phyloP scores from a whole-genome alignment of 2,797 vertebrate species.

The Coregonus ussuriensis region DNA sequence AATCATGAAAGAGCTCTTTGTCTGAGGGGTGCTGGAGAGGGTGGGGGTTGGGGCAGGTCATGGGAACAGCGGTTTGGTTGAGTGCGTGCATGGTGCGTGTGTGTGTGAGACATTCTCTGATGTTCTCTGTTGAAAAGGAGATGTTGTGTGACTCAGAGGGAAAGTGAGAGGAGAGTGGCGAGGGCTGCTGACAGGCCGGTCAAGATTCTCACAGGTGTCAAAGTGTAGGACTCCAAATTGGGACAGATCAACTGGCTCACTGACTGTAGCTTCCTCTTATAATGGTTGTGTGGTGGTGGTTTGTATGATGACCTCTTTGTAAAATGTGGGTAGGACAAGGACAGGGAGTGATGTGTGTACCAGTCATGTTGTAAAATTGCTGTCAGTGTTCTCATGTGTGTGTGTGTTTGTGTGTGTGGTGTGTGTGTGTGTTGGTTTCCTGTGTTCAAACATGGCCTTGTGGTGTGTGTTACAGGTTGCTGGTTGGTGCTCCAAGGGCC shows the following conservation, averaged over 20 bases:
- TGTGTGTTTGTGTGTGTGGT: not conserved
- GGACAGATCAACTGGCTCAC: not conserved
- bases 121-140: not conserved
- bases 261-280: not conserved
- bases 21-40: conserved; percentile 23
- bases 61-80: conserved; percentile 45
- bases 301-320: not conserved
- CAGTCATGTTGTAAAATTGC: not conserved
- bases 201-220: not conserved
- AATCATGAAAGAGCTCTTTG: conserved; percentile 64
- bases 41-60: conserved; percentile 31
- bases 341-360: not conserved
- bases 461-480: conserved; percentile 75
- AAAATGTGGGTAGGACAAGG: not conserved
- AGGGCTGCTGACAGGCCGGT: not conserved
- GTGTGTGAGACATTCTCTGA: conserved; percentile 22
- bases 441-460: not conserved
- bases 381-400: not conserved
- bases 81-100: conserved; percentile 26
- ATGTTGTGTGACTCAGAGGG: not conserved
- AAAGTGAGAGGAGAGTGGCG: not conserved
- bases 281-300: not conserved
- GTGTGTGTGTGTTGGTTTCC: not conserved
- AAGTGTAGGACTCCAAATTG: not conserved
- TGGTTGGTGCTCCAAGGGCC: conserved; percentile 91